phyloP scores from a whole-genome alignment of 1,140 invertebrate genomes.

The Lutraria rhynchaena region DNA sequence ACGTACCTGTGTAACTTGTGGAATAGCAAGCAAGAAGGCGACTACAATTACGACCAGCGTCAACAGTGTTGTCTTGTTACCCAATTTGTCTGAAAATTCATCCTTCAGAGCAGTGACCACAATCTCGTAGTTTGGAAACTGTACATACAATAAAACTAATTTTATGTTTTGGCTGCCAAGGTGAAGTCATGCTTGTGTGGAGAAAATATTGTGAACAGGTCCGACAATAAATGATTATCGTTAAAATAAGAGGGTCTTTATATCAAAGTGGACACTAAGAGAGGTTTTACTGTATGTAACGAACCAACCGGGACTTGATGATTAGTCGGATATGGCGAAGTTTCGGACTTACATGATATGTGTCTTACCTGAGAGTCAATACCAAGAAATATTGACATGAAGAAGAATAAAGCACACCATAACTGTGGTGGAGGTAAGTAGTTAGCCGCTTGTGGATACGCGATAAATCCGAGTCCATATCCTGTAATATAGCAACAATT shows the following conservation, averaged over 20 bases:
- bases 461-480: conserved; percentile 47
- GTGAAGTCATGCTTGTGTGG: not conserved
- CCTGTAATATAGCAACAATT: too few species aligned
- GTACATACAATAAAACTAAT: not conserved
- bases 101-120: conserved; percentile 43
- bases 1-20: conserved; percentile 44
- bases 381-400: conserved; percentile 50
- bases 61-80: conserved; percentile 31
- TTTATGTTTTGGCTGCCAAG: too few species aligned
- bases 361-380: conserved; percentile 47
- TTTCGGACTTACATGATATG: not conserved
- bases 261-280: too few species aligned
- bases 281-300: not conserved
- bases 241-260: not conserved
- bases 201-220: not conserved
- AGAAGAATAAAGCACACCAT: conserved; percentile 47
- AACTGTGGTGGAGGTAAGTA: conserved; percentile 37
- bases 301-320: not conserved
- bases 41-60: conserved; percentile 31
- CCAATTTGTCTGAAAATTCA: conserved; percentile 30
- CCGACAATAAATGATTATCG: not conserved
- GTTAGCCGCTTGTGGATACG: conserved; percentile 49
- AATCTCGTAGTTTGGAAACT: conserved; percentile 54
- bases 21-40: conserved; percentile 52
- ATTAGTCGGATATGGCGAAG: not conserved